Percentiles rank a stretch among this genome's conserved stretches.
phyloP scores from a whole-genome alignment of 2,113 vertebrate genomes.

The Podiceps cristatus region DNA sequence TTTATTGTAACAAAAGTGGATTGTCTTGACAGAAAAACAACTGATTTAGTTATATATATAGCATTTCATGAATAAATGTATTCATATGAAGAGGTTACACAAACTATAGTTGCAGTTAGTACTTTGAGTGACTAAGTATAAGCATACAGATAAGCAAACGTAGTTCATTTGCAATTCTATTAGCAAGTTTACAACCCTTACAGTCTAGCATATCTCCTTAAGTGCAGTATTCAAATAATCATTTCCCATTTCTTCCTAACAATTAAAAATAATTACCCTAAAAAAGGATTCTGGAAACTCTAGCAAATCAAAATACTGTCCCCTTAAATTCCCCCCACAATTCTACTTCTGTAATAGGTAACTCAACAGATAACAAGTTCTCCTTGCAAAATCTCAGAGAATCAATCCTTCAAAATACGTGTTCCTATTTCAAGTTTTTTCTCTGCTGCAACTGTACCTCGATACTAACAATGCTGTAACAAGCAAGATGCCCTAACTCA shows the following conservation, averaged over 20 bases:
- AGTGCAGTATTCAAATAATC: neutral
- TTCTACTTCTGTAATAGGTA: neutral
- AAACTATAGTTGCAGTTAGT: neutral
- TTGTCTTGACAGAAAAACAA: neutral
- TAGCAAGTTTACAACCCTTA: neutral
- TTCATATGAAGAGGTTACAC: neutral
- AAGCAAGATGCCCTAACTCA: neutral
- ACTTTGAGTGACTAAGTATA: neutral
- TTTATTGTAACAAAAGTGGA: neutral
- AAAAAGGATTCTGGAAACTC: neutral
- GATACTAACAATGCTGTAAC: accelerated
- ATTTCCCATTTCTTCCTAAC: neutral
- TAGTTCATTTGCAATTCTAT: neutral
- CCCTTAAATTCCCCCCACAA: neutral
- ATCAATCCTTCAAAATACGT: neutral
- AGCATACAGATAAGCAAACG: neutral
- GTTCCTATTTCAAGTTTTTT: neutral
- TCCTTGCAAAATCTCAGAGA: neutral
- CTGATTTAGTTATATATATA: neutral
- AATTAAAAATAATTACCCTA: neutral
- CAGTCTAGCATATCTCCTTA: neutral
- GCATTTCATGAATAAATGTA: neutral
- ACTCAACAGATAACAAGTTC: neutral
- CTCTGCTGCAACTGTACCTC: neutral
- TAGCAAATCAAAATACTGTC: neutral